A percentile compares a stretch with the other conserved stretches of the same genome.
These are phyloP conservation scores for Rhopalosiphum padi DNA, from an alignment of 1,140 invertebrate species.

Conservation along the genomic window DNA sequence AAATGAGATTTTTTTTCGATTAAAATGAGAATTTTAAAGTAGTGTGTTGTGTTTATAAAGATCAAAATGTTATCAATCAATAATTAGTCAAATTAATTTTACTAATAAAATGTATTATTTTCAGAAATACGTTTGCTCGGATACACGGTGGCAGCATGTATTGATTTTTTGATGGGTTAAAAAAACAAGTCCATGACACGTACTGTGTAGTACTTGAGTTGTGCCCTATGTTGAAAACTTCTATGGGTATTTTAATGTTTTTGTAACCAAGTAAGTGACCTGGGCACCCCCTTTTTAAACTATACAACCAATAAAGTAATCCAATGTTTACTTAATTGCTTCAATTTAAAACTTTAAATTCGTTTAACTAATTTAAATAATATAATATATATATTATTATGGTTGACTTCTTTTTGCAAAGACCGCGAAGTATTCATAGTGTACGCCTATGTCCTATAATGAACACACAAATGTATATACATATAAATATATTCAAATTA, in stretches of 20 bases:
- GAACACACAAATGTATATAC: not conserved
- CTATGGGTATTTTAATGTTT: not conserved
- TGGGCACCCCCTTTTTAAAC: not conserved
- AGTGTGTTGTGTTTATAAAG: not conserved
- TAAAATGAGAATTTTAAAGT: not conserved
- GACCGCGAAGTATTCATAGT: not conserved
- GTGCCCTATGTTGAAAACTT: conserved; percentile 14
- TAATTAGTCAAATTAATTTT: not conserved
- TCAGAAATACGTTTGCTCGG: not conserved
- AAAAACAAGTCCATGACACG: conserved; percentile 20
- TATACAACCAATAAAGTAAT: not conserved
- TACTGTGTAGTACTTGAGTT: not conserved
- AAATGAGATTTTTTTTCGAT: not conserved
- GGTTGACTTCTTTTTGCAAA: not conserved
- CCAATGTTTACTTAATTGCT: conserved; percentile 5
- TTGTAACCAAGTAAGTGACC: not conserved
- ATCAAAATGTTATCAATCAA: not conserved
- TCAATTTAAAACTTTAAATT: not conserved
- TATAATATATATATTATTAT: not conserved
- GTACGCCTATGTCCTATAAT: not conserved
- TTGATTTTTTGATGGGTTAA: conserved; percentile 44
- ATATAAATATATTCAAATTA: not conserved
- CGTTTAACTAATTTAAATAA: not conserved
- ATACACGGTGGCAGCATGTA: not conserved
- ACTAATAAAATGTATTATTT: not conserved